phyloP scores from a whole-genome alignment of 1,140 invertebrate species.

The Notospermus geniculatus region DNA sequence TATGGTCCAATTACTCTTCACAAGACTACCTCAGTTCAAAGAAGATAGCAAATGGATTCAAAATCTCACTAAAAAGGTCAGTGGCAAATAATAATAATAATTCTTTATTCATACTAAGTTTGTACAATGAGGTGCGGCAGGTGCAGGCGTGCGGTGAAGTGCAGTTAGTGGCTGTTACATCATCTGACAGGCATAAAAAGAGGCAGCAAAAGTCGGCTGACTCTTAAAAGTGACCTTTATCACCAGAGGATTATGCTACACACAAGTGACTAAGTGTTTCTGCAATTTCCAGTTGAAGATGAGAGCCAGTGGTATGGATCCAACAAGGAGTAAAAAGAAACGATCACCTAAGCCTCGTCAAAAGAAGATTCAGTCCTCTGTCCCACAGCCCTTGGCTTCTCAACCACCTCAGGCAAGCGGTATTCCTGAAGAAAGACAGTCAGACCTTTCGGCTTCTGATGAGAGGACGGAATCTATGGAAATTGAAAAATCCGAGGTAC shows the following conservation, averaged over 20 bases:
- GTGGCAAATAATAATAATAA: too few species aligned
- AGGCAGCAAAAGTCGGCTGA: too few species aligned
- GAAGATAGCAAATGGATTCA: constrained; percentile 61
- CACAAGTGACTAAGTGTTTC: too few species aligned
- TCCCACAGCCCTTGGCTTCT: background rate
- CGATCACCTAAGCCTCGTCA: constrained; percentile 47
- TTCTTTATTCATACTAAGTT: too few species aligned
- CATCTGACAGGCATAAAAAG: too few species aligned
- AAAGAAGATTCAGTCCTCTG: constrained; percentile 14
- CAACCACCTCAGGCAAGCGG: background rate
- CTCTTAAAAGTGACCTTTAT: too few species aligned
- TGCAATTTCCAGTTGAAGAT: too few species aligned
- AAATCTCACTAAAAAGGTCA: constrained; percentile 52
- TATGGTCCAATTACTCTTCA: constrained; percentile 93
- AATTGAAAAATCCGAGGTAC: background rate
- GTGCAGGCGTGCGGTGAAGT: too few species aligned
- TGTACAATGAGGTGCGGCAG: too few species aligned
- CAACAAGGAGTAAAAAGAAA: constrained; percentile 51
- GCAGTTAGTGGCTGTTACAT: too few species aligned
- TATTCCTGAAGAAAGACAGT: background rate
- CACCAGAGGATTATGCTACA: too few species aligned
- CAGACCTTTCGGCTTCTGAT: too few species aligned
- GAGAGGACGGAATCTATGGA: background rate
- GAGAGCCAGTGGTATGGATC: constrained; percentile 63
- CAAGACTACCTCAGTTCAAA: constrained; percentile 81